Evolutionary conservation across 2,113 vertebrate genomes (phyloP).

Genomic region (Lepisosteus oculatus): DNA sequence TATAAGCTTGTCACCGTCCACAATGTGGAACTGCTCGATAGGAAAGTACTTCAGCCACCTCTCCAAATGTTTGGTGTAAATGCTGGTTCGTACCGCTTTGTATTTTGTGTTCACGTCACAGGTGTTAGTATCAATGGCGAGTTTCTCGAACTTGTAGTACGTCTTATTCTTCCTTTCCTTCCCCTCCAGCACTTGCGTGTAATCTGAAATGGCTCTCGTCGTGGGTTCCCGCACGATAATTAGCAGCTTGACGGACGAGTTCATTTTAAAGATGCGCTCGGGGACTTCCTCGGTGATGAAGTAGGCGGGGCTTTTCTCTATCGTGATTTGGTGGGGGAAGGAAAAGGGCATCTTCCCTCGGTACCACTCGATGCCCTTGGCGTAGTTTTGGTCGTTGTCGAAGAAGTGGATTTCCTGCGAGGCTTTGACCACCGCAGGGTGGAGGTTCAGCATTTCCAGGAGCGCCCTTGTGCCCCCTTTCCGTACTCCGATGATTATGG

Average conservation of each 20-base stretch:
- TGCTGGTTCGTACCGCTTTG: conserved; percentile 92
- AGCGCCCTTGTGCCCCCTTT: conserved; percentile 92
- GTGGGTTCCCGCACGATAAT: conserved; percentile 94
- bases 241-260: conserved; percentile 91
- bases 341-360: conserved; percentile 95
- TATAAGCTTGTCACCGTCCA: conserved; percentile 93
- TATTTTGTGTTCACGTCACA: conserved; percentile 95
- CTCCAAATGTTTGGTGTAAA: conserved; percentile 95
- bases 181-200: conserved; percentile 93
- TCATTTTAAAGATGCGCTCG: conserved; percentile 97
- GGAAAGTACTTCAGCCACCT: conserved; percentile 94
- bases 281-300: conserved; percentile 95
- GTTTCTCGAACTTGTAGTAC: conserved; percentile 91
- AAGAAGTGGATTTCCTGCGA: conserved; percentile 98
- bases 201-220: conserved; percentile 92
- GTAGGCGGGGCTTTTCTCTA: conserved; percentile 95
- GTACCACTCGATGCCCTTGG: conserved; percentile 91
- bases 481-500: conserved; percentile 92
- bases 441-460: conserved; percentile 94
- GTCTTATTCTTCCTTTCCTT: conserved; percentile 96
- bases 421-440: conserved; percentile 92
- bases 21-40: conserved; percentile 88
- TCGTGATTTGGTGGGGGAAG: conserved; percentile 91
- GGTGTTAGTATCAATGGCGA: conserved; percentile 84
- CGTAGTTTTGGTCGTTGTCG: conserved; percentile 92